phyloP scores from a whole-genome alignment of 2,113 vertebrate genomes.

The Festucalex cinctus region DNA sequence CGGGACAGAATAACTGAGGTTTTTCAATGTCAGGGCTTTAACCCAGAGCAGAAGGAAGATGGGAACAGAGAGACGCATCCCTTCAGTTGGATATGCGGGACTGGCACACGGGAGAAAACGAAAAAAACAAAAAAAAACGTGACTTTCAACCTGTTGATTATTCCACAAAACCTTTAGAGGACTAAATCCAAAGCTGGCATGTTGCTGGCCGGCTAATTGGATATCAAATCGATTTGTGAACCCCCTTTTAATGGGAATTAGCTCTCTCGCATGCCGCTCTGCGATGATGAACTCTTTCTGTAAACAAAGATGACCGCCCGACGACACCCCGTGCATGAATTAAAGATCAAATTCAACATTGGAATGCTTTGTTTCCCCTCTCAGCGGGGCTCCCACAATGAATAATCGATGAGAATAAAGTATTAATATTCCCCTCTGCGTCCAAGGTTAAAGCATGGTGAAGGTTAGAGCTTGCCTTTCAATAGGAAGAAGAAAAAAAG shows the following conservation, averaged over 20 bases:
- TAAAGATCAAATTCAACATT: constrained; percentile 66
- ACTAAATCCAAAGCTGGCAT: constrained; percentile 50
- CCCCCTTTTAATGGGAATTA: constrained; percentile 30
- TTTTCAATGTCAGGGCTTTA: constrained; percentile 91
- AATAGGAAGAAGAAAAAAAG: constrained; percentile 6
- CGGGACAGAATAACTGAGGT: constrained; percentile 95
- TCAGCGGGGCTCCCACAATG: constrained; percentile 34
- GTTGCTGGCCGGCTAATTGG: constrained; percentile 52
- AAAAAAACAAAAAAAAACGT: constrained; percentile 53
- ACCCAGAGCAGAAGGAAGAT: constrained; percentile 90
- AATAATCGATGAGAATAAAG: constrained; percentile 69
- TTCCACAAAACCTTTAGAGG: constrained; percentile 49
- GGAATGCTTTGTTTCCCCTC: constrained; percentile 46
- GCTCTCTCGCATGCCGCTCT: constrained; percentile 54
- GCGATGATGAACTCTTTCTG: constrained; percentile 66
- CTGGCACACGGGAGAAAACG: constrained; percentile 37
- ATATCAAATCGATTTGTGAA: constrained; percentile 44
- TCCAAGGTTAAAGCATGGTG: constrained; percentile 71
- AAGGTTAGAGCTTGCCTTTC: constrained; percentile 67
- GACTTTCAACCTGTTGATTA: constrained; percentile 82
- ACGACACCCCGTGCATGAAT: constrained; percentile 66
- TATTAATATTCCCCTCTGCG: constrained; percentile 68
- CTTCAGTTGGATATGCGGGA: constrained; percentile 68
- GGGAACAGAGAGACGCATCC: constrained; percentile 93
- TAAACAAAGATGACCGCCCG: constrained; percentile 71